These are phyloP conservation scores for Meganola albula DNA, from an alignment of 2,888 invertebrate genomes.

Conservation along the genomic window DNA sequence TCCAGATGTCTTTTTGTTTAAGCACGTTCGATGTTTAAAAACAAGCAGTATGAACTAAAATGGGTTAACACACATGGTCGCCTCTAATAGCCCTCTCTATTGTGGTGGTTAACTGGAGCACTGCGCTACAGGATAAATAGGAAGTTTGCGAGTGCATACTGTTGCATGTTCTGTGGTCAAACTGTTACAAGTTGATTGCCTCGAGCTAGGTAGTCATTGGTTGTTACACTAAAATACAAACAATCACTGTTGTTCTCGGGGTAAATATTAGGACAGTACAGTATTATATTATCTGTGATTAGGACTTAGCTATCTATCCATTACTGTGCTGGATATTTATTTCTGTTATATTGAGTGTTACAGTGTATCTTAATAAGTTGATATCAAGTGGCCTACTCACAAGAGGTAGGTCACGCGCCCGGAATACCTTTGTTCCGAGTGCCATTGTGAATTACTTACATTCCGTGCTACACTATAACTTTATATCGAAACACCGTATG, in stretches of 20 bases:
- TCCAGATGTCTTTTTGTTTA: constrained; percentile 45
- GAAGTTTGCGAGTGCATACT: no score
- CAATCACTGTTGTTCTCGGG: no score
- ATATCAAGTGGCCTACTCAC: constrained; percentile 39
- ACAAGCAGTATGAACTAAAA: constrained; percentile 58
- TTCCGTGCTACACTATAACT: constrained; percentile 58
- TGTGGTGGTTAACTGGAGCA: constrained; percentile 54
- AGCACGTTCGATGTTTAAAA: constrained; percentile 41
- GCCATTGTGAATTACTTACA: constrained; percentile 55
- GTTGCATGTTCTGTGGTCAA: no score
- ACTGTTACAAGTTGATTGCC: no score
- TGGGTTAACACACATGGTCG: constrained; percentile 66
- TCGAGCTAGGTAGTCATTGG: no score
- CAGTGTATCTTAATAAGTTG: constrained; percentile 32
- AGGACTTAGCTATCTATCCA: no score
- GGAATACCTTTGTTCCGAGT: constrained; percentile 53
- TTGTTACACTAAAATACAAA: no score
- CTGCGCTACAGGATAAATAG: constrained; percentile 29
- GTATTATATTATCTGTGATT: no score
- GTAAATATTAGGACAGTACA: no score
- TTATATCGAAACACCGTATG: constrained; percentile 43
- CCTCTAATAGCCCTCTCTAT: constrained; percentile 59
- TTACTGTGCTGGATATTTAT: no score
- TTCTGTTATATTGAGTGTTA: no score
- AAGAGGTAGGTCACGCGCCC: constrained; percentile 55